These are phyloP conservation scores for Drosophila diplacantha DNA, from an alignment of 2,888 invertebrate genomes.

Conservation along the genomic window DNA sequence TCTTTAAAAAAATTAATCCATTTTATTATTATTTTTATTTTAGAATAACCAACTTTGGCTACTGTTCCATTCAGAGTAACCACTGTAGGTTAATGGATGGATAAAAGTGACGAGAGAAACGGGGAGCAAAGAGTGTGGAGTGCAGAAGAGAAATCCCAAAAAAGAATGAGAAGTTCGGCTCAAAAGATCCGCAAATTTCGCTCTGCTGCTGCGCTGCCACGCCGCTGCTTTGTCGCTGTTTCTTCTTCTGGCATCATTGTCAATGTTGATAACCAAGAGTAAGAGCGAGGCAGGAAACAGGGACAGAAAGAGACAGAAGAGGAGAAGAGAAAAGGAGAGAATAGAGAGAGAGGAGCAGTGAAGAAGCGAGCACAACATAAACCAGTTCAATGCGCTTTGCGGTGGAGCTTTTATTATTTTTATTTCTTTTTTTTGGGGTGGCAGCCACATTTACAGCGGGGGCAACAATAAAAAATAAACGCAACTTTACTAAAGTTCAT, in stretches of 20 bases:
- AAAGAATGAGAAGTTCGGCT: constrained; percentile 31
- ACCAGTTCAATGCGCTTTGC: constrained; percentile 69
- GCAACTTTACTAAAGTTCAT: constrained; percentile 22
- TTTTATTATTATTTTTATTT: neutral
- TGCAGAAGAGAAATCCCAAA: constrained; percentile 9
- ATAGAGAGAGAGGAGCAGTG: constrained; percentile 2
- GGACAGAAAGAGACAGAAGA: neutral
- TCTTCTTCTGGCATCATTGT: constrained; percentile 33
- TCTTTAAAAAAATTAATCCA: too few species aligned
- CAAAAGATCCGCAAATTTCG: constrained; percentile 24
- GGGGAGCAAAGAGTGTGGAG: neutral
- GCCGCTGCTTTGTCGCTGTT: constrained; percentile 26
- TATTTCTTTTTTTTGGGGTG: constrained; percentile 29
- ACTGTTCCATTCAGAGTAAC: neutral
- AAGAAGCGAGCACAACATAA: constrained; percentile 42
- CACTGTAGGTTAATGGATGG: constrained; percentile 9
- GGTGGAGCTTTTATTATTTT: constrained; percentile 47
- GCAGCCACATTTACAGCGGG: constrained; percentile 30
- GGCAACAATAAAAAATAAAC: constrained; percentile 17
- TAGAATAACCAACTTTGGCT: neutral
- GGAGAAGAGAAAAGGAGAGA: constrained; percentile 2
- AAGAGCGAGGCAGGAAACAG: constrained; percentile 47
- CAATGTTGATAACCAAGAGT: constrained; percentile 60
- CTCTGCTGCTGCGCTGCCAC: constrained; percentile 16
- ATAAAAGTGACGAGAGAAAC: neutral